These are phyloP conservation scores for Struthidea cinerea DNA, from an alignment of 2,113 vertebrate genomes.

Conservation along the genomic window DNA sequence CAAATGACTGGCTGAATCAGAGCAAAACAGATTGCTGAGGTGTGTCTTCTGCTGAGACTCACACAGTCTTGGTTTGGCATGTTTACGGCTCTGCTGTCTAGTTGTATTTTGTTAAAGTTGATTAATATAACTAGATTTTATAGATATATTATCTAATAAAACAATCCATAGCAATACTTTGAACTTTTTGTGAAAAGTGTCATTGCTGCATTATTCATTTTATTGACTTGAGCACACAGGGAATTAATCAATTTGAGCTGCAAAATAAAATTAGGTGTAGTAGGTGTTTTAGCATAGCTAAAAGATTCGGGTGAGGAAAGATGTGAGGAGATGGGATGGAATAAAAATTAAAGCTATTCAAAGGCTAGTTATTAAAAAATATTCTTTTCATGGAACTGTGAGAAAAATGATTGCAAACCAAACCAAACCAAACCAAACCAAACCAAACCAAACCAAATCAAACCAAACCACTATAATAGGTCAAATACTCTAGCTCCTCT, in stretches of 20 bases:
- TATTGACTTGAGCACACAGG: not conserved
- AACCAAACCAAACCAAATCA: not conserved
- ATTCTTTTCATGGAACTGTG: not conserved
- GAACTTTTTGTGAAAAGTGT: not conserved
- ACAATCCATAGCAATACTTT: not conserved
- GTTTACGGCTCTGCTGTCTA: not conserved
- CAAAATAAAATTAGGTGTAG: not conserved
- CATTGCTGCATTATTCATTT: not conserved
- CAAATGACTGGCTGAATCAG: not conserved
- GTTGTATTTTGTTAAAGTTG: not conserved
- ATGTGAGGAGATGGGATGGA: not conserved
- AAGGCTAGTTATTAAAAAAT: not conserved
- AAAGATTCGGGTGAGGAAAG: not conserved
- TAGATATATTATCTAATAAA: not conserved
- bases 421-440: not conserved
- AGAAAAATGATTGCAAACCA: not conserved
- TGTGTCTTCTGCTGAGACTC: not conserved
- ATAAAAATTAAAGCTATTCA: not conserved
- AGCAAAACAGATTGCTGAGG: not conserved
- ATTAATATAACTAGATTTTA: not conserved
- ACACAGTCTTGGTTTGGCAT: not conserved
- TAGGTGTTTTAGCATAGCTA: not conserved
- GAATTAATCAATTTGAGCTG: not conserved
- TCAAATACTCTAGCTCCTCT: not conserved
- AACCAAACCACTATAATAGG: not conserved